Conservation (phyloP, 2,113 vertebrate genomes). For the Siphamia tubifer region DNA sequence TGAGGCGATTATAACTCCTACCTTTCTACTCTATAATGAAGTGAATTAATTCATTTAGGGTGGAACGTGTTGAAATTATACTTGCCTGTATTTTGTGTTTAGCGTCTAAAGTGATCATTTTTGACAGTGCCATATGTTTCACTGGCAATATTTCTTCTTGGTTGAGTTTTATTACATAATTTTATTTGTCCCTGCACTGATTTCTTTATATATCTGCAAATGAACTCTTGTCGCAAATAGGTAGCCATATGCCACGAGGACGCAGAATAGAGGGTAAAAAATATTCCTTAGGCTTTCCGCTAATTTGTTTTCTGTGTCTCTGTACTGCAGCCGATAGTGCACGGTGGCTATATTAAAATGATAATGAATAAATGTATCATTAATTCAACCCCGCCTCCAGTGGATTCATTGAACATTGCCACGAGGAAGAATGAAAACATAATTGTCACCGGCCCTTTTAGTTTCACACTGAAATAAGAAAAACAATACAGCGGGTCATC, state of each 20-base stretch:
- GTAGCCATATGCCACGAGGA: constrained; percentile 79
- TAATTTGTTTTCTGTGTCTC: constrained; percentile 70
- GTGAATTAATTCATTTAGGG: constrained; percentile 79
- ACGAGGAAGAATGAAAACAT: constrained; percentile 56
- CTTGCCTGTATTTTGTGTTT: constrained; percentile 74
- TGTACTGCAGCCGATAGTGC: constrained; percentile 71
- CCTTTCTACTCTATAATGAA: constrained; percentile 83
- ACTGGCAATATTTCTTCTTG: constrained; percentile 78
- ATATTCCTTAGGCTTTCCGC: constrained; percentile 71
- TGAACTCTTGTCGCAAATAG: constrained; percentile 77
- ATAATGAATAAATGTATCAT: constrained; percentile 75
- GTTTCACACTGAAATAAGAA: constrained; percentile 32
- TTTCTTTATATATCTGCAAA: constrained; percentile 77
- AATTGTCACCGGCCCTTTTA: constrained; percentile 45
- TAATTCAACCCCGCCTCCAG: constrained; percentile 55
- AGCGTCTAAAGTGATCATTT: constrained; percentile 76
- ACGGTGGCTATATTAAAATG: constrained; percentile 74
- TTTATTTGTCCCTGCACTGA: constrained; percentile 77
- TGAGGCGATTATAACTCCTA: constrained; percentile 83
- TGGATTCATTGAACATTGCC: constrained; percentile 50
- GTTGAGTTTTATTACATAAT: constrained; percentile 80
- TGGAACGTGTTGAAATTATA: constrained; percentile 74
- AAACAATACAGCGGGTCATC: constrained; percentile 36
- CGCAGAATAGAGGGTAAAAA: constrained; percentile 63
- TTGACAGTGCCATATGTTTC: constrained; percentile 81